Conservation (phyloP, 2,113 vertebrate genomes). For the Phodopus roborovskii region DNA sequence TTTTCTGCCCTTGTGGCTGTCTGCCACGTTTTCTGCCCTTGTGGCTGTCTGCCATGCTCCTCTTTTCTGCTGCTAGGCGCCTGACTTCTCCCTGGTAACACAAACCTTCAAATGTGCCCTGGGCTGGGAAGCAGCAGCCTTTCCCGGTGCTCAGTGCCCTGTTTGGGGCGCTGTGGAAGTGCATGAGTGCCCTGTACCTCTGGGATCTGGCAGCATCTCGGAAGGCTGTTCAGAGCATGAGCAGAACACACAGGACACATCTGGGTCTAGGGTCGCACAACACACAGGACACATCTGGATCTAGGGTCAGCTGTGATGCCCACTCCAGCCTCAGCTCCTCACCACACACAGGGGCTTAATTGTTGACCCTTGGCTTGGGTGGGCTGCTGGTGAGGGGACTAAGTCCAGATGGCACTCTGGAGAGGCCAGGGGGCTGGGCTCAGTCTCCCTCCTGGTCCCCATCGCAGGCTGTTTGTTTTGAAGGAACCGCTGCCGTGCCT, state of each 20-base stretch:
- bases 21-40: background rate
- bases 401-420: background rate
- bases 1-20: background rate
- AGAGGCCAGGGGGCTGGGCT: background rate
- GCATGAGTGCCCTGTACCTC: rapidly evolving
- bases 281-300: too few species aligned
- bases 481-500: background rate
- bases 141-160: background rate
- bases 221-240: background rate
- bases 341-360: background rate
- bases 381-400: background rate
- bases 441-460: background rate
- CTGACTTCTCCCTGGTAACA: background rate
- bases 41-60: background rate
- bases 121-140: background rate
- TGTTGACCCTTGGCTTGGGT: background rate
- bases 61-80: too few species aligned
- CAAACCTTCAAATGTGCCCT: background rate
- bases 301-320: background rate
- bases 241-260: background rate
- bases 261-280: background rate
- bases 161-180: rapidly evolving
- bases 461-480: background rate
- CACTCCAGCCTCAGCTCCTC: background rate
- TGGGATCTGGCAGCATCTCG: background rate